These are phyloP conservation scores for Sciurus vulgaris DNA, from an alignment of 2,797 vertebrate genomes.

Conservation along the genomic window DNA sequence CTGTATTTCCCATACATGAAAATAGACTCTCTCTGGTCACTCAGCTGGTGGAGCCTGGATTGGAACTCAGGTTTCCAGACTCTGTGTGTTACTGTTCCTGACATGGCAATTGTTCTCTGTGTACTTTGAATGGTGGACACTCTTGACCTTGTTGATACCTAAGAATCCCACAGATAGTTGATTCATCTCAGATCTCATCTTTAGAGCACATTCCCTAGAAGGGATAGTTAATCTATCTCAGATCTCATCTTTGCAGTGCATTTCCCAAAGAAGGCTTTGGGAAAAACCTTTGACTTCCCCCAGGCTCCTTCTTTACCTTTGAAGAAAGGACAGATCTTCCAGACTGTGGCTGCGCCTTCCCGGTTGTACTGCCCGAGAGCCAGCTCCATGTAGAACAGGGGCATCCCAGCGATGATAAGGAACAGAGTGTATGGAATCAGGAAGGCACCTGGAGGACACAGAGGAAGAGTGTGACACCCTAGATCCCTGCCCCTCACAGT, in stretches of 20 bases:
- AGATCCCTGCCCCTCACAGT: neutral
- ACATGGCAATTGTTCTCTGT: neutral
- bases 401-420: slow-evolving; percentile 99
- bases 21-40: neutral
- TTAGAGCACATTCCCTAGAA: neutral
- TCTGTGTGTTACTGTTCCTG: neutral
- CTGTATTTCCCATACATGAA: neutral
- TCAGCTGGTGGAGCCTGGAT: neutral
- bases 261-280: neutral
- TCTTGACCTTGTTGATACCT: neutral
- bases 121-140: neutral
- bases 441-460: slow-evolving; percentile 92
- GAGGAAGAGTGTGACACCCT: neutral
- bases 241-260: neutral
- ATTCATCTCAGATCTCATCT: neutral
- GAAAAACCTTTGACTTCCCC: neutral
- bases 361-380: slow-evolving; percentile 98
- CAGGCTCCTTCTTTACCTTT: slow-evolving; percentile 91
- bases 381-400: slow-evolving; percentile 99
- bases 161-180: neutral
- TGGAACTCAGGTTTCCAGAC: neutral
- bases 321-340: slow-evolving; percentile 99
- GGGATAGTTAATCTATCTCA: neutral
- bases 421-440: slow-evolving; percentile 98
- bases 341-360: slow-evolving; percentile 98